Evolutionary conservation across 2,113 vertebrate genomes (phyloP), one percentile per base, ranked within the genome.

Genomic region (Myodes glareolus): DNA sequence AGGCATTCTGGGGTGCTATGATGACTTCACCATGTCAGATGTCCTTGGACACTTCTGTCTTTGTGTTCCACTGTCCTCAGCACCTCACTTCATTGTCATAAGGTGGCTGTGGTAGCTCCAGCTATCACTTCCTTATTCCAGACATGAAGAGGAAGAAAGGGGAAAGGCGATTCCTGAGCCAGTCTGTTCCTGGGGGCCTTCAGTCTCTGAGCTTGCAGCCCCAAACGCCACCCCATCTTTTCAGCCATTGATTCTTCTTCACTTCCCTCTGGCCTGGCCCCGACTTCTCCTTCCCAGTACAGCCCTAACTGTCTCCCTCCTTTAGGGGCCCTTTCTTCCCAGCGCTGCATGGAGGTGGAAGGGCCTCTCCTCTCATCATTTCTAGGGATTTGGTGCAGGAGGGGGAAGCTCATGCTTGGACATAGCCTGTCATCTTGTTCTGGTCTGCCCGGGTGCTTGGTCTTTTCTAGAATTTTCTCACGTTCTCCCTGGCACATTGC

Each of bases 131-230:
- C 63, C 88, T 81, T 47, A 67, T 94, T 65, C 78, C 47, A 88
- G 94, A 90, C 91, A 12, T 14, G 91, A 91, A 93, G 78, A 78
- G 84, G 55, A 70, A 78, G 63, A 52, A 55, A 63, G 33, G 80
- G 47, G 65, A 92, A 90, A 95, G 65, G 77, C 77, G 95, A 68
- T 33, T 85, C 84, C 92, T 36, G 94, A 84, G 31, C 36, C 70
- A 25, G 21, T 47, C 39, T 55, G 0, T 36, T 73, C 92, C 55
- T 50, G 16, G 88, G 58, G 88, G 85, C 78, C 45, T 84, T 93
- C 21, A 5, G 55, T 55, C 80, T 85, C 81, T 85, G 90, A 50
- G 68, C 76, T 55, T 85, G 85, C 55, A 31, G 77, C 33, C 93
- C 78, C 61, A 84, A 12, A 3, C 0, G 29, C 77, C 67, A 6